A percentile compares a stretch with the other conserved stretches of the same genome.
These are phyloP conservation scores for Pyrgilauda ruficollis DNA, from an alignment of 2,113 vertebrate genomes.

Conservation along the genomic window DNA sequence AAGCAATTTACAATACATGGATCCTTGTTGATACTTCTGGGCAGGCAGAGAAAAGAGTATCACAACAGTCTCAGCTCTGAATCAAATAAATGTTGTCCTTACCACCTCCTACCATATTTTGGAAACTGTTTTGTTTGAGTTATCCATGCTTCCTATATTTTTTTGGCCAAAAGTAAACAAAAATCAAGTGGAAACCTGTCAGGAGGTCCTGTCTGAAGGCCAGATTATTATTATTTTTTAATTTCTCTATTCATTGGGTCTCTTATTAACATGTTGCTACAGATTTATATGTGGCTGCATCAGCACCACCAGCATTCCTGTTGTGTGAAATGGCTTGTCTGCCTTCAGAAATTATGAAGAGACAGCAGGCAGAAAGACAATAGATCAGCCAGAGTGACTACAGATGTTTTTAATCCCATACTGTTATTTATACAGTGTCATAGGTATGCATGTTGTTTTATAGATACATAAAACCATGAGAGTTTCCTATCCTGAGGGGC, in stretches of 20 bases:
- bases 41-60: background rate
- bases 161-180: background rate
- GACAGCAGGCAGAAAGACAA: constrained; percentile 37
- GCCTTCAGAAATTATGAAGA: background rate
- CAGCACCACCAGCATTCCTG: background rate
- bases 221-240: background rate
- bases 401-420: constrained; percentile 50
- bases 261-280: background rate
- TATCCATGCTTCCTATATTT: background rate
- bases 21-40: constrained; percentile 19
- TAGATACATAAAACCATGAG: constrained; percentile 22
- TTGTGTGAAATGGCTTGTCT: background rate
- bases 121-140: background rate
- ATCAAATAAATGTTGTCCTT: constrained; percentile 5
- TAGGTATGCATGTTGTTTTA: constrained; percentile 41
- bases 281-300: background rate
- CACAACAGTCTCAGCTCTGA: background rate
- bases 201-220: background rate
- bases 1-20: constrained; percentile 25
- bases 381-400: background rate
- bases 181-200: background rate
- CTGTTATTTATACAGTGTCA: constrained; percentile 44
- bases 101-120: background rate
- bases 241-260: background rate
- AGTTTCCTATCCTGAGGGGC: constrained; percentile 35